These are phyloP conservation scores for Athalia rosae DNA, from an alignment of 2,888 invertebrate species.

Conservation along the genomic window DNA sequence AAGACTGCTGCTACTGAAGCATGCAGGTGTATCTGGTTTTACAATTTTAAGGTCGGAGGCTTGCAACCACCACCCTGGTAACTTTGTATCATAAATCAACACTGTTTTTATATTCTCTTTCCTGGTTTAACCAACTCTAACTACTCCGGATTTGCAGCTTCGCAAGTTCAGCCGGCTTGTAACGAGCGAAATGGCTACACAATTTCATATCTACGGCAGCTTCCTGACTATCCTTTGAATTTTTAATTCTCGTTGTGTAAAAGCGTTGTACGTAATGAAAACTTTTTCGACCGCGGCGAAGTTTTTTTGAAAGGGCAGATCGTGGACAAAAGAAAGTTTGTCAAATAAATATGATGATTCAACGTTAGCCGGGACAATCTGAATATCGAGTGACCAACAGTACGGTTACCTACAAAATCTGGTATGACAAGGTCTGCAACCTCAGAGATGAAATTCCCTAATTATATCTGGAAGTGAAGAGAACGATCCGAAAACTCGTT, in stretches of 20 bases:
- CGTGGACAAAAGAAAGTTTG: no score
- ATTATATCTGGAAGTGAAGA: neutral
- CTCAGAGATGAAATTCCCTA: conserved; percentile 2
- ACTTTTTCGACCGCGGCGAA: no score
- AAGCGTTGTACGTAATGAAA: no score
- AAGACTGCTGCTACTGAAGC: neutral
- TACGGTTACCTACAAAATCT: no score
- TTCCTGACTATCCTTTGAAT: neutral
- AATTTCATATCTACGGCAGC: neutral
- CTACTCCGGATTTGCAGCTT: conserved; percentile 26
- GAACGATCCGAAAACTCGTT: neutral
- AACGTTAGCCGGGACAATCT: no score
- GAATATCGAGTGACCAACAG: no score
- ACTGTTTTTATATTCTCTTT: conserved; percentile 1
- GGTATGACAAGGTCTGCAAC: no score
- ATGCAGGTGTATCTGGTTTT: neutral
- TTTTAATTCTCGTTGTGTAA: neutral
- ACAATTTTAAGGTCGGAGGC: neutral
- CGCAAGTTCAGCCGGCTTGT: conserved; percentile 6
- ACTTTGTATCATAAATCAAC: conserved; percentile 26
- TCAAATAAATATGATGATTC: no score
- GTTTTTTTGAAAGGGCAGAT: no score
- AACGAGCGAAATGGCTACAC: conserved; percentile 9
- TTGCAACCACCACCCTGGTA: conserved; percentile 5
- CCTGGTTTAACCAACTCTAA: conserved; percentile 19